Base-by-base conservation (phyloP, 2,797 vertebrate genomes). In the Sebastiscus tertius region DNA sequence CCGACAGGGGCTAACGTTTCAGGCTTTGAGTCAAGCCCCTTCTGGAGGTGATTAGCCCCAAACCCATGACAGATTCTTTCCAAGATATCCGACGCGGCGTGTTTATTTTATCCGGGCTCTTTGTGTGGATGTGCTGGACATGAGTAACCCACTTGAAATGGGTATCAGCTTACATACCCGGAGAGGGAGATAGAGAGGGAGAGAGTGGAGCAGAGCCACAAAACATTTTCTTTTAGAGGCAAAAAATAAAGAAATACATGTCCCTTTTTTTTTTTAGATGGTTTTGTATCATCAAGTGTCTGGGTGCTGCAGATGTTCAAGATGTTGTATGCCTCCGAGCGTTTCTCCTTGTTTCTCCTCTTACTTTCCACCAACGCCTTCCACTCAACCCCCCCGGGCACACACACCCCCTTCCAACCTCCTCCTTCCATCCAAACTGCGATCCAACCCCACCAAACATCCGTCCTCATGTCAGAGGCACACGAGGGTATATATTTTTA, bases 51-150 rank as follows among this genome's bases (percentile, higher is more conserved):
- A 99, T 99, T 99, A 99, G 97, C 97, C 96, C 92, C 97, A 98
- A 99, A 99, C 97, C 97, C 98, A 97, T 98, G 98, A 99, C 98
- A 99, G 98, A 99, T 99, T 99, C 97, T 98, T 99, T 98, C 98
- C 97, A 97, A 99, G 98, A 99, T 99, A 99, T 98, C 97, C 95
- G 96, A 98, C 97, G 97, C 97, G 96, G 96, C 94, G 94, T 99
- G 98, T 99, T 99, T 99, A 99, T 99, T 98, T 99, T 99, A 99
- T 98, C 97, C 97, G 95, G 96, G 97, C 97, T 98, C 97, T 98
- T 97, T 95, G 97, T 98, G 97, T 98, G 97, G 97, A 99, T 98
- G 97, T 98, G 97, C 97, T 99, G 97, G 98, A 99, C 98, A 98
- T 96, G 98, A 99, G 97, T 97, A 99, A 98, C 97, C 96, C 97